Base-by-base conservation (phyloP, 2,888 invertebrate species). In the Beris chalybata region DNA sequence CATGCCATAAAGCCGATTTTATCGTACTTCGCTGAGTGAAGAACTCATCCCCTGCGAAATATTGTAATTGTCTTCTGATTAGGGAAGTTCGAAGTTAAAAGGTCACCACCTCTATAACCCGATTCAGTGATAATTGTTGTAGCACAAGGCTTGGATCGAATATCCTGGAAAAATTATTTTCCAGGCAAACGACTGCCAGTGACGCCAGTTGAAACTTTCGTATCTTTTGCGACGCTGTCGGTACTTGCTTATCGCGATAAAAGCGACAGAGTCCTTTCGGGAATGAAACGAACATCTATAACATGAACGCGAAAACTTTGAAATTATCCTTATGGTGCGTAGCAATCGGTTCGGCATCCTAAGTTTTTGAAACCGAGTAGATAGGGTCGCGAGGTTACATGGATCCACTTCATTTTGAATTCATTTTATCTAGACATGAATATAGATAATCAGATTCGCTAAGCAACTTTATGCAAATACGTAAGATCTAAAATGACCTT, bases 131-230 rank as follows among this genome's bases (percentile, higher is more conserved):
- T 38, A 38, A 38, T 38, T 38, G 38, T 5, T 7, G 38, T 7
- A 38, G 38, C 7, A 38, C 38, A 22, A 22, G 22, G 22, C 22
- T 22, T 22, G 22, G 22, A 22, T 22, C 22, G 22, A 22, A 3
- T 22, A 22, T 22, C 22, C 22, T 22, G 22, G 22, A 22, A 22
- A 22, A 43, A 56, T 31, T 5, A 56, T 29, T 56, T 56, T 43
- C 56, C 56, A 43, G 38, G 43, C 15, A 44, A 55, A 38, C 7
- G 55, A 32, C 32, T 38, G n/a, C 43, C 5, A 12, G 55, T 56
- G 55, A 56, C 15, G 58, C 48, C 58, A 59, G 31, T 59, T 59
- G 58, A 59, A 59, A 59, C 58, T 59, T 59, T 59, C 58, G 48
- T 59, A 59, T 59, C 58, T 47, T 48, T 47, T 59, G 58, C 47